Evolutionary conservation across 2,888 invertebrate species (phyloP).

Genomic region (Drosophila dives): DNA sequence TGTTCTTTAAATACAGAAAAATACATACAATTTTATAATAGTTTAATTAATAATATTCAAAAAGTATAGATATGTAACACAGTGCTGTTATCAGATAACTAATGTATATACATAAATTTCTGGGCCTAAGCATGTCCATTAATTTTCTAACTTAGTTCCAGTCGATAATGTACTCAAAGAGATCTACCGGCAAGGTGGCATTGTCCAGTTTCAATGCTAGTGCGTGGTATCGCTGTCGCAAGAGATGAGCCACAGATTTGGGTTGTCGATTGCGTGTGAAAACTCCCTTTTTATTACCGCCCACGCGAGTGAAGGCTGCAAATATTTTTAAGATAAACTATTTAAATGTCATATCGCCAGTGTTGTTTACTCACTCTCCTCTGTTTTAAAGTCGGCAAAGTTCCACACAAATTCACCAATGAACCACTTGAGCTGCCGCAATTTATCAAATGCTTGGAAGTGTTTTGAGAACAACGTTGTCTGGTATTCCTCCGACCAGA

Average conservation of each 20-base stretch:
- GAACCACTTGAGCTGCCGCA: slow-evolving; percentile 91
- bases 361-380: slow-evolving; percentile 88
- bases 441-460: slow-evolving; percentile 94
- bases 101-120: not conserved
- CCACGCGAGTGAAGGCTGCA: slow-evolving; percentile 89
- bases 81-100: not conserved
- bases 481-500: slow-evolving; percentile 99
- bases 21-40: slow-evolving; percentile 12
- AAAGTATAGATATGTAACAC: not conserved
- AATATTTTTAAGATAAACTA: slow-evolving; percentile 29
- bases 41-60: slow-evolving; percentile 14
- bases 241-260: slow-evolving; percentile 92
- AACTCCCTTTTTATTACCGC: slow-evolving; percentile 95
- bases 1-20: not conserved
- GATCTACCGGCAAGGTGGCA: slow-evolving; percentile 86
- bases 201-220: slow-evolving; percentile 88
- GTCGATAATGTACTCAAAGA: slow-evolving; percentile 86
- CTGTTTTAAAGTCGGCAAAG: slow-evolving; percentile 99
- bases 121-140: not conserved
- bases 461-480: slow-evolving; percentile 92
- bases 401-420: slow-evolving; percentile 99
- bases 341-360: not conserved
- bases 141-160: slow-evolving; percentile 33
- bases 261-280: slow-evolving; percentile 96
- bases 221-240: slow-evolving; percentile 91